Base-by-base conservation (phyloP, 2,797 vertebrate species). In the Tenualosa ilisha region DNA sequence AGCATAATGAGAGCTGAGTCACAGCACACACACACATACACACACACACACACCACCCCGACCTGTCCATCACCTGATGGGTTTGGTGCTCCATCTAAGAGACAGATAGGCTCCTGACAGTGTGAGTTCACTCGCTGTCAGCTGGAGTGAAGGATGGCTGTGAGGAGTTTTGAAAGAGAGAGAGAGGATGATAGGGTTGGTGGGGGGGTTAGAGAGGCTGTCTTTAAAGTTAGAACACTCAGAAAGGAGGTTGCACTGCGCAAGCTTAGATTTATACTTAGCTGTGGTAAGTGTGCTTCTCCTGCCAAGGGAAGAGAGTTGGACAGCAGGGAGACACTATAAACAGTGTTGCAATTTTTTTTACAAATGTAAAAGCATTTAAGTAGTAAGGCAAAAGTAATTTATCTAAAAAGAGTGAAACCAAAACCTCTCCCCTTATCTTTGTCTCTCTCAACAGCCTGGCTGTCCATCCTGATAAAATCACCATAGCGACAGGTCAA, bases 401-500 rank as follows among this genome's bases (percentile, higher is more conserved):
- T 63, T 24, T 0, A 72, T 37, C 3, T 72, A 31, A 6, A 72
- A 72, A 40, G n/a, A 37, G 63, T 0, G 13, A 0, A 65, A 26
- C 63, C 11, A 65, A 72, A 12, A 72, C 12, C 31, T 72, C 13
- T 72, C 26, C 1, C 65, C 40, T 72, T 40, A 5, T 37, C 82
- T 91, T 87, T 89, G 83, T 85, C 72, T 86, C 88, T 90, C 81
- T 91, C 85, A 90, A 89, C 89, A 99, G 98, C 95, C 96, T 99
- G 86, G 97, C 98, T 17, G 96, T 99, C 91, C 98, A 99, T 91
- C 98, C 98, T 17, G 98, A 99, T 92, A 98, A 97, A 94, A 99
- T 99, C 94, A 99, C 98, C 88, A 98, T 99, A 94, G 98, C 98
- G 92, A 99, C 98, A 6, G 98, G 98, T 86, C 98, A 99, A 93